Base-by-base conservation (phyloP, 2,797 vertebrate species). In the Cygnus olor region DNA sequence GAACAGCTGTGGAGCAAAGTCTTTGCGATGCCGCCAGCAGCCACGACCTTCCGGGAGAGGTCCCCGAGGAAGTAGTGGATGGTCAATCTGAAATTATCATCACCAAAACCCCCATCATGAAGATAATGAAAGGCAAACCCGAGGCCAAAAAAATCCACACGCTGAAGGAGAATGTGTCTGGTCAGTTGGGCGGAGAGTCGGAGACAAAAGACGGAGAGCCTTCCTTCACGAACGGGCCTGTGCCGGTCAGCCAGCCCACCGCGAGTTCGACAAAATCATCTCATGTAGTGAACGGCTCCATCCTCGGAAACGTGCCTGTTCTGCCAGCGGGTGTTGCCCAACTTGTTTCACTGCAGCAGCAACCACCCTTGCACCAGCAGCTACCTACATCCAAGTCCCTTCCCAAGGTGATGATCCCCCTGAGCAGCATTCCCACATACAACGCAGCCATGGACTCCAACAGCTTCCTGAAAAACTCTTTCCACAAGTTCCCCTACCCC, bases 351-450 rank as follows among this genome's bases (percentile, higher is more conserved):
- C 98, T 99, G 91, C 98, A 98, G 85, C 99, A 99, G 98, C 99
- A 94, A 51, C 97, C 76, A 93, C 98, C 95, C 0, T 95, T 97
- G 83, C 98, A 97, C 90, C 98, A 98, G 88, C 97, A 98, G 32
- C 95, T 98, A 9, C 98, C 98, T 64, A 98, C 98, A 2, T 98
- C 99, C 89, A 99, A 99, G 97, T 98, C 99, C 94, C 98, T 99
- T 68, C 99, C 99, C 57, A 99, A 99, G 97, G 99, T 99, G 93
- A 99, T 99, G 99, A 99, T 99, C 96, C 99, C 99, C 36, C 95
- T 99, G 94, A 99, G 99, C 98, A 99, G 99, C 98, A 99, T 99
- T 97, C 99, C 99, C 20, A 99, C 99, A 0, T 99, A 99, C 97
- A 99, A 99, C 5, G 98, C 99, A 0, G 98, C 99, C 96, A 99